phyloP scores from a whole-genome alignment of 2,888 invertebrate species.

The Brachycybe producta region DNA sequence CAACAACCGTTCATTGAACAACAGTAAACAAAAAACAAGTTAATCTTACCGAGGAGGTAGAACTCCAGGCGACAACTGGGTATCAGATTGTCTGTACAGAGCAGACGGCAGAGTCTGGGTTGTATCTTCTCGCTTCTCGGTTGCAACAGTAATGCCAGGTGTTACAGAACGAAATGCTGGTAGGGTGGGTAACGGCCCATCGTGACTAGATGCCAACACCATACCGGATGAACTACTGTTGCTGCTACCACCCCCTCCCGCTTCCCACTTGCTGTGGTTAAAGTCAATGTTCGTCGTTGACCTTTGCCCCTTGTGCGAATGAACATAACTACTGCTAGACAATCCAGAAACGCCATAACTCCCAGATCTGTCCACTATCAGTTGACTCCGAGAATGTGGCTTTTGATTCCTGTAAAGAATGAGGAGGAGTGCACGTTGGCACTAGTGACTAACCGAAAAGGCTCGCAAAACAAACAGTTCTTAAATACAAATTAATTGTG shows the following conservation, averaged over 20 bases:
- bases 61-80: background rate
- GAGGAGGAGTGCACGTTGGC: conserved; percentile 1
- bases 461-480: too few relatives aligned
- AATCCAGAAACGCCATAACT: background rate
- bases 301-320: conserved; percentile 2
- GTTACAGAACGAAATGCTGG: too few relatives aligned
- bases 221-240: background rate
- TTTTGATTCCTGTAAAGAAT: conserved; percentile 13
- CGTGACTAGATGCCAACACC: background rate
- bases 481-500: too few relatives aligned
- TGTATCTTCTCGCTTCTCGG: conserved; percentile 14
- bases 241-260: background rate
- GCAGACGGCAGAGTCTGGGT: conserved; percentile 10
- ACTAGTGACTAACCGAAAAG: too few relatives aligned
- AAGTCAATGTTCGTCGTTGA: conserved; percentile 4
- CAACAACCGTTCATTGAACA: background rate
- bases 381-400: conserved; percentile 12
- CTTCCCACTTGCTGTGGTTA: conserved; percentile 10
- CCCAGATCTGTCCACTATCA: conserved; percentile 9
- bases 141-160: background rate
- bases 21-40: background rate
- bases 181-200: too few relatives aligned
- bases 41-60: conserved; percentile 13
- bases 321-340: background rate
- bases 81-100: conserved; percentile 10